A percentile compares a stretch with the other conserved stretches of the same genome.
phyloP scores from a whole-genome alignment of 2,113 vertebrate genomes.

The Psammodynastes pulverulentus region DNA sequence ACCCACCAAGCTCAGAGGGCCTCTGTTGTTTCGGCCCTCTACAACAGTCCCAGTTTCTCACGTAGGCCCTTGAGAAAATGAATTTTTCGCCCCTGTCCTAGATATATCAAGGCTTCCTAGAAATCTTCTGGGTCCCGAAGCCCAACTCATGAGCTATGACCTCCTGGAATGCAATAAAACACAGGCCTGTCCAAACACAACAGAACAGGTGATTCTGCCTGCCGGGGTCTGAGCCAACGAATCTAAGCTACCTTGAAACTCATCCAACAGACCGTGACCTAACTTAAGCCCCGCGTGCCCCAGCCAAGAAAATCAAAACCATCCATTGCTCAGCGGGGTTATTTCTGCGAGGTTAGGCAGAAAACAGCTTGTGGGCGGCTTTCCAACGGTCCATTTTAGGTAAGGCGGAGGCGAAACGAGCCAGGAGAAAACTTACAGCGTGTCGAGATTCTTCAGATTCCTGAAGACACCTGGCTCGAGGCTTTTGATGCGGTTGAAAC shows the following conservation, averaged over 20 bases:
- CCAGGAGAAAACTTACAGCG: conserved; percentile 76
- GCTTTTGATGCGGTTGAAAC: conserved; percentile 90
- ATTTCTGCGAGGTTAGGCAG: background rate
- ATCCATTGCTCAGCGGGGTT: background rate
- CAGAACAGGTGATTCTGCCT: background rate
- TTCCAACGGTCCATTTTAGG: no score
- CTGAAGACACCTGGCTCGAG: conserved; percentile 79
- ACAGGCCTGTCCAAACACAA: background rate
- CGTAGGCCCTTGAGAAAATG: no score
- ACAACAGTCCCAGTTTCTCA: no score
- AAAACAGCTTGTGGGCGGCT: no score
- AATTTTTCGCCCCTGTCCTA: background rate
- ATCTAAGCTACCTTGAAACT: background rate
- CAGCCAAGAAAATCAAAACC: background rate
- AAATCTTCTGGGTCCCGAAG: background rate
- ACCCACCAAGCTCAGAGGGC: background rate
- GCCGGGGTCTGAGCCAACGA: background rate
- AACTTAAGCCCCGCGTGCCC: background rate
- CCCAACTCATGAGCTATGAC: background rate
- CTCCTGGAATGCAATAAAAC: background rate
- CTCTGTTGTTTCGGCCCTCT: background rate
- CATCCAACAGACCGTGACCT: background rate
- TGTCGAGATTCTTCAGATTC: conserved; percentile 84
- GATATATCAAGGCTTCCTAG: background rate
- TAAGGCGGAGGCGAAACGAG: no score